Evolutionary conservation across 2,888 invertebrate genomes (phyloP).

Genomic region (Endomychus coccineus): DNA sequence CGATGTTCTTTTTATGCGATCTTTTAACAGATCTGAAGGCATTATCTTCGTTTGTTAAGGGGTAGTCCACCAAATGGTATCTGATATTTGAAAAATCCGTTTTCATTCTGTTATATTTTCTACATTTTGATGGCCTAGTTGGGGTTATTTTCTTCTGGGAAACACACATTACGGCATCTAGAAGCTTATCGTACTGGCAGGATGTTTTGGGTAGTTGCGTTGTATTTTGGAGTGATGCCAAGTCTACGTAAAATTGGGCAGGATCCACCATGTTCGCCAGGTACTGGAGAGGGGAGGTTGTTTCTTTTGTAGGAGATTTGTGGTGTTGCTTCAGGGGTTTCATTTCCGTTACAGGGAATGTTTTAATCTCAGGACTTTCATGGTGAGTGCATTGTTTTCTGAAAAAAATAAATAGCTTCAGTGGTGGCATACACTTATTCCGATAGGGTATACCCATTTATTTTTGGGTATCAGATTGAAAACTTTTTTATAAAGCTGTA

Average conservation of each 20-base stretch:
- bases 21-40: constrained; percentile 22
- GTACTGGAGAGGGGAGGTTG: constrained; percentile 17
- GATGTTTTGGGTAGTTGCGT: constrained; percentile 27
- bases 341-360: constrained; percentile 12
- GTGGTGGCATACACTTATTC: too few relatives aligned
- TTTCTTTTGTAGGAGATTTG: constrained; percentile 16
- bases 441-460: too few relatives aligned
- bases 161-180: constrained; percentile 33
- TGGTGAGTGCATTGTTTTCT: constrained; percentile 27
- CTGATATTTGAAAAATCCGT: constrained; percentile 38
- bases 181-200: constrained; percentile 33
- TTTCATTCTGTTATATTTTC: constrained; percentile 41
- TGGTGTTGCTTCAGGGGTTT: constrained; percentile 20
- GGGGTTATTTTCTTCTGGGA: constrained; percentile 27
- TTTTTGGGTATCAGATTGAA: too few relatives aligned
- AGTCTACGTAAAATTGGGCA: constrained; percentile 32
- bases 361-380: constrained; percentile 20
- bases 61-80: constrained; percentile 33
- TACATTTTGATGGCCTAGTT: constrained; percentile 21
- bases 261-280: constrained; percentile 30
- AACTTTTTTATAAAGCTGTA: too few relatives aligned
- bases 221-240: constrained; percentile 30
- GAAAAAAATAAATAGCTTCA: constrained; percentile 9
- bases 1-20: constrained; percentile 20
- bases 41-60: constrained; percentile 23